phyloP scores from a whole-genome alignment of 2,888 invertebrate species.

The Panzeria rudis region DNA sequence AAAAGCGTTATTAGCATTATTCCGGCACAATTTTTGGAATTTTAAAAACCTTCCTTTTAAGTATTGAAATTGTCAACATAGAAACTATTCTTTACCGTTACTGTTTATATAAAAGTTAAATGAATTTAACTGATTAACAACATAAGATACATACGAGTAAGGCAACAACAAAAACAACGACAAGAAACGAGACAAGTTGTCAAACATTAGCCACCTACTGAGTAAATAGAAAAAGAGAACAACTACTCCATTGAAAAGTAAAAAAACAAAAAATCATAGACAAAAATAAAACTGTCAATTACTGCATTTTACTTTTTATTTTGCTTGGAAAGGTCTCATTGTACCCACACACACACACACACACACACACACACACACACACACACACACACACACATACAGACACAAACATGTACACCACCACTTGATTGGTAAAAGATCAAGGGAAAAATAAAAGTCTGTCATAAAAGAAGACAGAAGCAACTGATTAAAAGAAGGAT shows the following conservation, averaged over 20 bases:
- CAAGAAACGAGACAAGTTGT: conserved; percentile 71
- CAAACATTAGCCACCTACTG: conserved; percentile 71
- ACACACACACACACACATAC: background rate
- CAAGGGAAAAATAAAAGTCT: conserved; percentile 22
- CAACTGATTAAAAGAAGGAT: conserved; percentile 20
- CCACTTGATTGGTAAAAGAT: conserved; percentile 46
- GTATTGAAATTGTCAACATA: background rate
- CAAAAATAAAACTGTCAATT: conserved; percentile 71
- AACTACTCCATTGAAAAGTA: conserved; percentile 16
- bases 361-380: no score
- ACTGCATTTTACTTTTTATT: conserved; percentile 51
- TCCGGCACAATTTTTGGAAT: no score
- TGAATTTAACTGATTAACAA: conserved; percentile 70
- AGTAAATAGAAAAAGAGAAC: conserved; percentile 58
- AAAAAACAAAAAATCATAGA: conserved; percentile 53
- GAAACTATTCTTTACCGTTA: conserved; percentile 3
- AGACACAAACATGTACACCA: background rate
- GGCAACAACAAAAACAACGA: conserved; percentile 51
- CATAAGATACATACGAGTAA: conserved; percentile 61
- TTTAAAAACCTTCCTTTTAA: no score
- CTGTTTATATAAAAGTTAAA: conserved; percentile 56
- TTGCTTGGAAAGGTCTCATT: conserved; percentile 51
- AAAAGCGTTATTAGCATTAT: no score
- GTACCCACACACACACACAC: no score
- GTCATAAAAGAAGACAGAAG: conserved; percentile 15